These are phyloP conservation scores for Cyanistes caeruleus DNA, from an alignment of 2,113 vertebrate species.

Conservation along the genomic window DNA sequence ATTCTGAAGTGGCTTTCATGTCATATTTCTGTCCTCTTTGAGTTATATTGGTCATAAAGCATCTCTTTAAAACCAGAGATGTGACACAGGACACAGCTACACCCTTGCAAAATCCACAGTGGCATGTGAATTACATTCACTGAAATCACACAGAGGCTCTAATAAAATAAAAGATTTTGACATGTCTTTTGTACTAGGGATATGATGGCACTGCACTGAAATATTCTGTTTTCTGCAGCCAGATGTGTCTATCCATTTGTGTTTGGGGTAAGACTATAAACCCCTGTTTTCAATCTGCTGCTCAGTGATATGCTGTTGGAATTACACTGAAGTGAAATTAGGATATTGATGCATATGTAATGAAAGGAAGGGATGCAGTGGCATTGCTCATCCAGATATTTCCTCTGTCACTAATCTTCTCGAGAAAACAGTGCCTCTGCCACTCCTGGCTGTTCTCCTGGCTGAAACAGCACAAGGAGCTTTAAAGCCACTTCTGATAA, in stretches of 20 bases:
- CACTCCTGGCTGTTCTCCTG: not conserved
- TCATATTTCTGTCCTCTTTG: not conserved
- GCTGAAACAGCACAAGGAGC: not conserved
- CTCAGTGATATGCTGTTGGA: not conserved
- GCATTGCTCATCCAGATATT: not conserved
- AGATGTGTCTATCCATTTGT: not conserved
- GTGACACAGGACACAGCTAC: accelerated
- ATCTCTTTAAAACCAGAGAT: not conserved
- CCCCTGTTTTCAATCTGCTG: not conserved
- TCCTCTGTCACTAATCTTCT: not conserved
- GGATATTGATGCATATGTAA: not conserved
- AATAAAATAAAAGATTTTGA: not conserved
- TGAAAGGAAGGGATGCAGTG: not conserved
- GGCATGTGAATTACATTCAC: not conserved
- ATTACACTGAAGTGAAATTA: not conserved
- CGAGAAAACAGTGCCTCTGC: not conserved
- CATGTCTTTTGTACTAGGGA: not conserved
- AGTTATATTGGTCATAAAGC: not conserved
- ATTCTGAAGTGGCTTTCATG: not conserved
- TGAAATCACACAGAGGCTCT: not conserved
- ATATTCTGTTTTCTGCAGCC: not conserved
- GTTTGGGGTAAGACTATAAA: not conserved
- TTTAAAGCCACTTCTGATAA: not conserved
- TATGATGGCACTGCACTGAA: not conserved
- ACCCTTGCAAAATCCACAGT: not conserved